Conservation (phyloP, 2,797 vertebrate genomes). For the Lacerta viridis region DNA sequence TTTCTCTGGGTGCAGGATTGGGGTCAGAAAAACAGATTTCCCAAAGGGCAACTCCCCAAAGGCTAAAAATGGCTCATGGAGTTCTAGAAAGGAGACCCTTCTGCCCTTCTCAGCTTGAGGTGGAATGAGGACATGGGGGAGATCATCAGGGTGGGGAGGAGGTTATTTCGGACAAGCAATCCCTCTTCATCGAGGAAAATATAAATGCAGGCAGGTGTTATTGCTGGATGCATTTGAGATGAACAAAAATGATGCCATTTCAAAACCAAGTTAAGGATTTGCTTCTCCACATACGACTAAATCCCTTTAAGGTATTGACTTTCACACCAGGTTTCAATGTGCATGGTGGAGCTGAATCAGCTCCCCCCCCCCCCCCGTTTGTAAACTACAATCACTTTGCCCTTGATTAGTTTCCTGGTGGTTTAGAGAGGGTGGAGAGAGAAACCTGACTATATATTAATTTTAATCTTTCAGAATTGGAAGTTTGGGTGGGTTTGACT, state of each 20-base stretch:
- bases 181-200: conserved; percentile 24
- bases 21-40: conserved; percentile 38
- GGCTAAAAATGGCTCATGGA: background rate
- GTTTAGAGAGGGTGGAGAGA: no score
- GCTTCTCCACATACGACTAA: background rate
- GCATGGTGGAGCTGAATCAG: background rate
- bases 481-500: no score
- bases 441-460: no score
- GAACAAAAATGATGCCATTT: background rate
- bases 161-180: background rate
- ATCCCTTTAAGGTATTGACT: background rate
- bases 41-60: conserved; percentile 27
- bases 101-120: conserved; percentile 11
- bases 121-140: conserved; percentile 16
- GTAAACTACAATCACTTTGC: background rate
- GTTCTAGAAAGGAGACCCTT: conserved; percentile 25
- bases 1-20: conserved; percentile 38
- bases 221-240: background rate
- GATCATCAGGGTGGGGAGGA: background rate
- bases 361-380: background rate
- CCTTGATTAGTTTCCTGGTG: no score
- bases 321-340: background rate
- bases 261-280: conserved; percentile 21
- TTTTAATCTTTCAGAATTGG: no score
- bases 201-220: conserved; percentile 11